Base-by-base conservation (phyloP, 2,113 vertebrate species). In the Aptenodytes patagonicus region DNA sequence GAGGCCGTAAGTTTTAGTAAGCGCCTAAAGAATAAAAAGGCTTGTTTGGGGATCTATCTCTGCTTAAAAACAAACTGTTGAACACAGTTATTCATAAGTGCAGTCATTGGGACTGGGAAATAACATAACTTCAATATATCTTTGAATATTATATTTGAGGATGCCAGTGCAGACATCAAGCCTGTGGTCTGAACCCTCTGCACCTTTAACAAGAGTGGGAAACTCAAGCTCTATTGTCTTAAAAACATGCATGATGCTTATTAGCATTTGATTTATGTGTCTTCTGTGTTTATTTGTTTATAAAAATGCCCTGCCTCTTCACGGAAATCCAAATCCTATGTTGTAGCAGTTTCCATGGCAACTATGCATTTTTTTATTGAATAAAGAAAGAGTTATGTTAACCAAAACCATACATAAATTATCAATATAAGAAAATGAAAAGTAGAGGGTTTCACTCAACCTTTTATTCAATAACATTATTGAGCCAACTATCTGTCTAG, bases 371-470 rank as follows among this genome's bases (percentile, higher is more conserved):
- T 95, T 94, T 94, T 85, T 87, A 91, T 95, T 96, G 58, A 93
- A 81, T 94, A 92, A 87, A 77, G 54, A 70, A 91, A 96, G 25
- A 75, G 71, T 71, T 94, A 76, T 90, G 64, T 85, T 71, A 91
- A 94, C 70, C 38, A 87, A 91, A 97, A 44, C 32, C 26, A 88
- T 81, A 77, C 72, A 96, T 96, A 96, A 93, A 97, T 95, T 97
- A 87, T 87, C 85, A 95, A 49, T 66, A 15, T 18, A 86, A 36
- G 51, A 83, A 78, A 85, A 85, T 54, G 20, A 61, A 75, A 82
- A 83, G 15, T 25, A 64, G 25, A 61, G 14, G 8, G 4, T 72
- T 95, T 85, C 25, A 32, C 31, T 77, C 40, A 62, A 26, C 34
- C 31, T 54, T 89, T 54, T 65, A 42, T 84, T 92, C n/a, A 38